Base-by-base conservation (phyloP, 2,888 invertebrate genomes). In the Augochlorella aurata region DNA sequence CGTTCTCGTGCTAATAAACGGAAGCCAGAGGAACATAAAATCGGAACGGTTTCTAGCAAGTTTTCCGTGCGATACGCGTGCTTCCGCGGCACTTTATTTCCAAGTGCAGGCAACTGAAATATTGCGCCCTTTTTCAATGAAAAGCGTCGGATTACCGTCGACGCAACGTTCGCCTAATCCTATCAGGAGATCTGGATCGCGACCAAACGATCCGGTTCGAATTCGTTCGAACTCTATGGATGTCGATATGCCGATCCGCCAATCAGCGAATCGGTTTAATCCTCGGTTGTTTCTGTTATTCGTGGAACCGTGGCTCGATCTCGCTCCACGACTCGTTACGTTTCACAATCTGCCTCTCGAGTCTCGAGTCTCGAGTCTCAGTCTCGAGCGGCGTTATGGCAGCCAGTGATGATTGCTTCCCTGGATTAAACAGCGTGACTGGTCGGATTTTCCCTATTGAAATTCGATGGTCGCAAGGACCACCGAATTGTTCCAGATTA, bases 351-450 rank as follows among this genome's bases (percentile, higher is more conserved):
- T 82, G 85, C 79, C 82, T 61, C 72, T 44, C 24, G 50, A 52
- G 38, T 38, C 38, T 38, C 38, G 38, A 38, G 38, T 38, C 38
- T 38, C 38, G 38, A 38, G 29, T 29, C 29, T n/a, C n/a, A n/a
- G n/a, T 66, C 71, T 38, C 24, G 50, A 58, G 65, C 47, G 2
- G 44, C 44, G 24, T 47, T 70, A 21, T 50, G 61, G 12, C 49
- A 16, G 58, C 54, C 54, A 54, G 12, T 58, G 47, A n/a, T 49
- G 74, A 85, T 85, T 74, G 77, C 79, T 70, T 81, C 65, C 78
- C 78, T 88, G 88, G 89, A 92, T 92, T 92, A 91, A 91, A 78
- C 85, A 85, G 86, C 82, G 87, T 92, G 92, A 92, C 92, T 87
- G 82, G 84, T 89, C 89, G 87, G 84, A 90, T 90, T 90, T 89